Percentiles rank a stretch among this genome's conserved stretches.
Conservation (phyloP, 2,113 vertebrate species). For the Nycticebus coucang region DNA sequence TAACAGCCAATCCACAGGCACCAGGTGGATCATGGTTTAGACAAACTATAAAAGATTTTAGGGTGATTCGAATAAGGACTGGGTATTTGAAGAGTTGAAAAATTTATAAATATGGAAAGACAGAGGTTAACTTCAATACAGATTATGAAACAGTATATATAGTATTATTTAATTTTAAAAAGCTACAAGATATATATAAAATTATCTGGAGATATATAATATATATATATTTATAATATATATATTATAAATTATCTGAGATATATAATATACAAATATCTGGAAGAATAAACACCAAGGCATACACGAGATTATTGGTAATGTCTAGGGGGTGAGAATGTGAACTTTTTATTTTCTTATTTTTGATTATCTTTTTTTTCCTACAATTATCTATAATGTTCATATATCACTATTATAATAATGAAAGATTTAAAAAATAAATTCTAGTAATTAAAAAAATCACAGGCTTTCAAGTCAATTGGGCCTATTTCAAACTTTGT, state of each 20-base stretch:
- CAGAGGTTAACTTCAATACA: neutral
- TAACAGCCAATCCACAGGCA: neutral
- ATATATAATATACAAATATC: neutral
- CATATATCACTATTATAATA: neutral
- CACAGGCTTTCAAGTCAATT: neutral
- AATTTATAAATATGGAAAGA: neutral
- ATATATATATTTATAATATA: too few species aligned
- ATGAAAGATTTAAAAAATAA: neutral
- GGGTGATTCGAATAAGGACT: neutral
- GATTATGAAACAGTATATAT: neutral
- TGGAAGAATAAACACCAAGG: neutral
- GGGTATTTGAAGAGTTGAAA: neutral
- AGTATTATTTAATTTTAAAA: conserved; percentile 20
- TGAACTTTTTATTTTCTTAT: conserved; percentile 39
- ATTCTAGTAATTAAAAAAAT: neutral
- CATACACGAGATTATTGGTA: neutral
- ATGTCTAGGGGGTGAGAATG: neutral
- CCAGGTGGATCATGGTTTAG: neutral
- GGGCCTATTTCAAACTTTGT: neutral
- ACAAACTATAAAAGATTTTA: neutral
- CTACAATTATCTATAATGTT: neutral
- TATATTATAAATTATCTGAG: too few species aligned
- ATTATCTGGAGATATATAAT: neutral
- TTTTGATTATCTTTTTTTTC: conserved; percentile 34
- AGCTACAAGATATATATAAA: neutral